Base-by-base conservation (phyloP, 1,140 invertebrate genomes). In the Lamellibrachia luymesi region DNA sequence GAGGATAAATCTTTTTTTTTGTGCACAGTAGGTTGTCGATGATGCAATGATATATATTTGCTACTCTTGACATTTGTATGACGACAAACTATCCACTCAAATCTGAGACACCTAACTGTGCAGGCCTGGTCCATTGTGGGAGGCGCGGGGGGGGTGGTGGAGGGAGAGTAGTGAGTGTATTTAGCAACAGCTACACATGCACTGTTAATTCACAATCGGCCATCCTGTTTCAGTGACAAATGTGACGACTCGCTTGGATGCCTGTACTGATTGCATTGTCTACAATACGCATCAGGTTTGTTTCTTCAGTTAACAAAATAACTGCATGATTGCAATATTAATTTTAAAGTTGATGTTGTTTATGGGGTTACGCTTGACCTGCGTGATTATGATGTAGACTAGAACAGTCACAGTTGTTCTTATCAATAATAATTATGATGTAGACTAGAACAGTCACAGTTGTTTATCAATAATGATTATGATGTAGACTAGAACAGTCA, bases 1-100 rank as follows among this genome's bases (percentile, higher is more conserved):
- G 6, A 38, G 38, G 38, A 56, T 56, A 80, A 6, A 80, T 80
- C 64, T 80, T 8, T 22, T 80, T n/a, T 80, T 80, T 80, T 10
- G 13, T 80, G 64, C 64, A 6, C 64, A 80, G 64, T 22, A 80
- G 64, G 64, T 80, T 80, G 64, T 80, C 64, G 64, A 80, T 80
- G 64, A 80, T 80, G 64, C 64, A 80, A 80, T 80, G 64, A 17
- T 80, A 80, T 80, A 80, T 80, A 80, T 80, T 80, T 80, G 64
- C 64, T 80, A 80, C 64, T 80, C 64, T 80, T 80, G 64, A 80
- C 64, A 2, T 80, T 80, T 80, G 64, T 80, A 80, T 80, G 64
- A 80, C 64, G 64, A 80, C 64, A 80, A 80, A 80, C 64, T 38
- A 80, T 17, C 64, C 64, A 80, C 64, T 22, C 38, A 22, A 0